These are phyloP conservation scores for Diogma glabrata DNA, from an alignment of 2,888 invertebrate species.

Conservation along the genomic window DNA sequence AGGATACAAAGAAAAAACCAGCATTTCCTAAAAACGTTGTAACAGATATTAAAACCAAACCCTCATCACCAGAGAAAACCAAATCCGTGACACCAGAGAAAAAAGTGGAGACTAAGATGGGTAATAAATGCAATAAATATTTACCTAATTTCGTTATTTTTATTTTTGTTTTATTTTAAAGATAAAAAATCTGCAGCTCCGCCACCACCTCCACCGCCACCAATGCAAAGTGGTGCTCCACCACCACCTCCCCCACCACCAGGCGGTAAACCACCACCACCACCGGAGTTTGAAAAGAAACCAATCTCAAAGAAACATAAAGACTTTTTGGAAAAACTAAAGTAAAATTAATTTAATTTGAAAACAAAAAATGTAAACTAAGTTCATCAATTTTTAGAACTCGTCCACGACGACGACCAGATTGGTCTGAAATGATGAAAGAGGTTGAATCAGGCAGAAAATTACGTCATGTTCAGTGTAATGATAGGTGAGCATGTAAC, in stretches of 20 bases:
- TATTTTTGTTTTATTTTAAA: too few relatives aligned
- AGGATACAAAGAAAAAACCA: constrained; percentile 21
- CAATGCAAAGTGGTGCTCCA: constrained; percentile 34
- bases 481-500: constrained; percentile 52
- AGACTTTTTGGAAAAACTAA: constrained; percentile 58
- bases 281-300: constrained; percentile 47
- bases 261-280: constrained; percentile 50
- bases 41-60: not conserved
- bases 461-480: constrained; percentile 71
- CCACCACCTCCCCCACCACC: constrained; percentile 63
- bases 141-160: too few relatives aligned
- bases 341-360: constrained; percentile 30
- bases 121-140: too few relatives aligned
- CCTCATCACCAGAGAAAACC: too few relatives aligned
- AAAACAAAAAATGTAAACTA: too few relatives aligned
- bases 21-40: not conserved
- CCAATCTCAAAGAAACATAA: constrained; percentile 48
- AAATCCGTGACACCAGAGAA: too few relatives aligned
- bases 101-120: too few relatives aligned
- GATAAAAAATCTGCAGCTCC: constrained; percentile 26
- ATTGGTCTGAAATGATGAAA: constrained; percentile 85
- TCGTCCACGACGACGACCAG: constrained; percentile 69
- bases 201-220: constrained; percentile 33
- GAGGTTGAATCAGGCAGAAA: constrained; percentile 75
- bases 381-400: constrained; percentile 33